Evolutionary conservation across 1,140 invertebrate genomes (phyloP), one percentile per base, ranked within the genome.

Genomic region (Leptoteleia sp.): DNA sequence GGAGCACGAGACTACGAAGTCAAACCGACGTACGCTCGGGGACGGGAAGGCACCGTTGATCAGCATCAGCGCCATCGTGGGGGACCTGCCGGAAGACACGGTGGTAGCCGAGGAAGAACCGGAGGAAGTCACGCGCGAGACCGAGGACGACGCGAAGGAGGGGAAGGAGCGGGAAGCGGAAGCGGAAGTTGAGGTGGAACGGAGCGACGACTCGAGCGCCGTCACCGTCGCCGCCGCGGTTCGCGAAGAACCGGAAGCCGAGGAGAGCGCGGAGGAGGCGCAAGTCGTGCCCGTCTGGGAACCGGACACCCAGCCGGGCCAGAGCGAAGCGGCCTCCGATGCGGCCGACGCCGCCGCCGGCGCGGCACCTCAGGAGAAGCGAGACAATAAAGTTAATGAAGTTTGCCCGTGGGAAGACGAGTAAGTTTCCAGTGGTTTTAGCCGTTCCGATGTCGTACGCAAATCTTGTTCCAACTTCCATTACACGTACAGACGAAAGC

Each of bases 361-460:
- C 54, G 72, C 55, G 40, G 17, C 52, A 38, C 40, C 81, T 82
- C 84, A 82, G 79, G 85, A 89, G 79, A 84, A 90, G 83, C 84
- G 83, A 84, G 87, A 89, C 85, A 89, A 90, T 87, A 94, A 93
- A 90, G 91, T 91, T 88, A 94, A 93, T 87, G 93, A 95, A 87
- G 93, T 95, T 84, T 96, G 95, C 91, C 95, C 95, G 47, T 96
- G 95, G 95, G 95, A 96, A 91, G 94, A 96, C 87, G 94, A 95
- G 95, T 96, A 90, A 94, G 94, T 95, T 67, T 91, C 31, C 16
- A n/a, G 6, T 29, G 45, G 50, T 55, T 5, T 43, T 13, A 6
- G 22, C 6, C n/a, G n/a, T n/a, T n/a, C n/a, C n/a, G n/a, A n/a
- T n/a, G n/a, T n/a, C n/a, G n/a, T n/a, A n/a, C n/a, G n/a, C n/a